Percentiles rank a stretch among this genome's conserved stretches.
Evolutionary conservation across 2,888 invertebrate species (phyloP).

Genomic region (Zelleria hepariella): DNA sequence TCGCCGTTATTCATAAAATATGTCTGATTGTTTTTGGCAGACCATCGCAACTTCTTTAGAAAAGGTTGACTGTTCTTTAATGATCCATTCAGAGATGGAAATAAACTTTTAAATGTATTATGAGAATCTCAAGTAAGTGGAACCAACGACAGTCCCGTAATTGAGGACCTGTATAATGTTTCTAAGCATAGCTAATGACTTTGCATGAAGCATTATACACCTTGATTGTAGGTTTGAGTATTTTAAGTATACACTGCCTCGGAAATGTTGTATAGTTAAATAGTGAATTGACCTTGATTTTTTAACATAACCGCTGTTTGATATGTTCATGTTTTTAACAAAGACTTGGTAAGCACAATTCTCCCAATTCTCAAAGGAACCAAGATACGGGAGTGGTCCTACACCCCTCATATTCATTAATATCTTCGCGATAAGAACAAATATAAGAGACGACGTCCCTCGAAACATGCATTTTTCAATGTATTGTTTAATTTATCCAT

Average conservation of each 20-base stretch:
- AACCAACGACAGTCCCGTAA: neutral
- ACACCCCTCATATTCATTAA: no score
- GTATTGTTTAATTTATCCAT: no score
- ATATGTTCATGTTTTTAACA: neutral
- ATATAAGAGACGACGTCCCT: no score
- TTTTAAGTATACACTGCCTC: neutral
- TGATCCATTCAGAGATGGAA: neutral
- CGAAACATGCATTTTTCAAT: no score
- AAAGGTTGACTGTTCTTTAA: neutral
- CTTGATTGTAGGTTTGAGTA: neutral
- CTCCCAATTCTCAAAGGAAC: no score
- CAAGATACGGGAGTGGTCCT: no score
- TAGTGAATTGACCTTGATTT: neutral
- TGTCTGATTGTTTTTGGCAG: neutral
- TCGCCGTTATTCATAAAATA: neutral
- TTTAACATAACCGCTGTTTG: neutral
- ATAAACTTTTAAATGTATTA: neutral
- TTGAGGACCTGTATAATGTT: neutral
- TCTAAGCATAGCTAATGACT: neutral
- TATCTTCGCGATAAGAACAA: no score
- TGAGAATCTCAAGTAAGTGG: neutral
- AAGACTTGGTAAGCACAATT: no score
- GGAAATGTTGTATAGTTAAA: neutral
- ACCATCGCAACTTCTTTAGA: neutral
- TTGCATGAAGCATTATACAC: neutral